Base-by-base conservation (phyloP, 2,113 vertebrate genomes). In the Aptenodytes forsteri region DNA sequence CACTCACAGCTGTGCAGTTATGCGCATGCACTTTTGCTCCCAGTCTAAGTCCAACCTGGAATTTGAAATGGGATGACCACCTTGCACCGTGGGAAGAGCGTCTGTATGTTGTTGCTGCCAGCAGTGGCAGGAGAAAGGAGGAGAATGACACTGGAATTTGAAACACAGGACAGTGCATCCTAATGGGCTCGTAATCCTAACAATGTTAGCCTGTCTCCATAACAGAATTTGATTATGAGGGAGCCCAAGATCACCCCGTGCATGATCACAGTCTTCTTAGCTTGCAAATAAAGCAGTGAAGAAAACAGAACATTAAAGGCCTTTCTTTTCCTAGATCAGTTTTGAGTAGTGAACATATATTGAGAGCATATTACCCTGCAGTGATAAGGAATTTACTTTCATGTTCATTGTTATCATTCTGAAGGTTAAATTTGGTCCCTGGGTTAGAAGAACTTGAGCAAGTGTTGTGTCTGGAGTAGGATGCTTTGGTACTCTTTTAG, bases 291-390 rank as follows among this genome's bases (percentile, higher is more conserved):
- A 71, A 42, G 29, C 26, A 44, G 34, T 30, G 46, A 62, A 93
- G 44, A 70, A 79, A 83, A 16, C 6, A 62, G 34, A 77, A 54
- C 10, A 20, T n/a, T n/a, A 50, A 62, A 87, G 7, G 6, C 9
- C 44, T 55, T 40, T 73, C 5, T 82, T 81, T 75, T 84, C 27
- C 25, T 36, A 4, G 25, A 4, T 50, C 47, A 50, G 11, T 70
- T 95, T 73, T 66, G 23, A 49, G 26, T 18, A 44, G 36, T 62
- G n/a, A 71, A 56, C 6, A 23, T 23, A 6, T 13, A 46, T 6
- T 0, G 59, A 50, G 10, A 75, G 18, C 13, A 8, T 50, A 26
- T 42, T n/a, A 32, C 11, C 40, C 70, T 58, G 8, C 0, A 0
- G 25, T 47, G 75, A 66, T 5, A 15, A 59, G 30, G 44, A 77